These are phyloP conservation scores for Sebastes minor DNA, from an alignment of 2,797 vertebrate species.

Conservation along the genomic window DNA sequence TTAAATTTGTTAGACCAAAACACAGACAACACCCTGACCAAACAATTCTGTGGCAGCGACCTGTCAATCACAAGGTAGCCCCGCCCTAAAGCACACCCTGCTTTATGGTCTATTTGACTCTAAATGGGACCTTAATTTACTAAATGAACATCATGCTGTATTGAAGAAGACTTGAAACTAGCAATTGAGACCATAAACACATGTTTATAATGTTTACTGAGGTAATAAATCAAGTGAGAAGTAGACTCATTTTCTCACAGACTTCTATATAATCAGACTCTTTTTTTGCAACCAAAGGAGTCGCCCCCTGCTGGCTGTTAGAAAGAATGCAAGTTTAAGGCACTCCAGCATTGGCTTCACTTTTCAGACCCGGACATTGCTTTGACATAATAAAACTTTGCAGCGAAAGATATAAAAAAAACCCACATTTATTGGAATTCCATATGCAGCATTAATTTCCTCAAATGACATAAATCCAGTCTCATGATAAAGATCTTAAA, in stretches of 20 bases:
- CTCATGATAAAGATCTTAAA: neutral
- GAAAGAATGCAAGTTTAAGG: too few relatives aligned
- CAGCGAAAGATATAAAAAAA: neutral
- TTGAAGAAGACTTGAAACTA: too few relatives aligned
- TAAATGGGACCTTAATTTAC: too few relatives aligned
- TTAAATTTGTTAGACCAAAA: rapidly evolving
- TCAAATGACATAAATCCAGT: neutral
- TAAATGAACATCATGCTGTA: too few relatives aligned
- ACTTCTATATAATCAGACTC: too few relatives aligned
- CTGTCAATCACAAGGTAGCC: rapidly evolving
- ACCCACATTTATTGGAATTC: neutral
- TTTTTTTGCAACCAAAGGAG: too few relatives aligned
- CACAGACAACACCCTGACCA: rapidly evolving
- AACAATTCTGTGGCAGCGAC: too few relatives aligned
- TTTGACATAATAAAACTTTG: neutral
- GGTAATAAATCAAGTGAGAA: too few relatives aligned
- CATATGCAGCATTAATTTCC: neutral
- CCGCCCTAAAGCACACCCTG: too few relatives aligned
- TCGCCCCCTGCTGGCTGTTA: rapidly evolving
- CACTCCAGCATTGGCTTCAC: too few relatives aligned
- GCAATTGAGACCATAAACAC: rapidly evolving
- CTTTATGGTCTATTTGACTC: too few relatives aligned
- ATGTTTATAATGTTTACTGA: too few relatives aligned
- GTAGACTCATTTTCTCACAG: rapidly evolving
- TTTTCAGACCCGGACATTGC: neutral